phyloP scores from a whole-genome alignment of 2,797 vertebrate species.

The Pygocentrus nattereri region DNA sequence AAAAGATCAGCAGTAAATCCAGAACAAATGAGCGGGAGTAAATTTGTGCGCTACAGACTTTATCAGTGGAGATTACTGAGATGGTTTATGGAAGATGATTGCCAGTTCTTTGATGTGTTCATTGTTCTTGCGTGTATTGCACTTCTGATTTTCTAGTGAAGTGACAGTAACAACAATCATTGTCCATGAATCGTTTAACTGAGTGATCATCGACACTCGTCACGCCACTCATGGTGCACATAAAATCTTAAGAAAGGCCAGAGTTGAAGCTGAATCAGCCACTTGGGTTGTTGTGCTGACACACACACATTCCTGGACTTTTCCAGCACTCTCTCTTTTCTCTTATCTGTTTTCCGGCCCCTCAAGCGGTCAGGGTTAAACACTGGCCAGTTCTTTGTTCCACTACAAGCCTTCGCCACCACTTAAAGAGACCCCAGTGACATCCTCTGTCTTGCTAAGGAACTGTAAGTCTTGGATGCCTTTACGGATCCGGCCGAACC shows the following conservation, averaged over 20 bases:
- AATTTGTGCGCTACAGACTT: too few species aligned
- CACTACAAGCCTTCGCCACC: conserved; percentile 7
- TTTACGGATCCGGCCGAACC: conserved; percentile 21
- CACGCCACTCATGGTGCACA: background rate
- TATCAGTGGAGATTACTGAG: too few species aligned
- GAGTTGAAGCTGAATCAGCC: background rate
- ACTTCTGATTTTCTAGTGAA: background rate
- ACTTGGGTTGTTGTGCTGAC: conserved; percentile 14
- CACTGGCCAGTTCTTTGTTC: conserved; percentile 35
- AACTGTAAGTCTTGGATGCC: background rate
- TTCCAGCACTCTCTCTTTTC: conserved; percentile 44
- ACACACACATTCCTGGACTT: conserved; percentile 25
- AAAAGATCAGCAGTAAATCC: too few species aligned
- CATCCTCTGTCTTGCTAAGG: conserved; percentile 6
- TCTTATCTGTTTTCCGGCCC: conserved; percentile 41
- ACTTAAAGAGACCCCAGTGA: conserved; percentile 36
- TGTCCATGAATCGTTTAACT: background rate
- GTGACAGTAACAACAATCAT: background rate
- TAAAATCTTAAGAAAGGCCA: background rate
- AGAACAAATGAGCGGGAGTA: too few species aligned
- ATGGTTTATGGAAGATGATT: background rate
- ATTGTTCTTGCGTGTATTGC: background rate
- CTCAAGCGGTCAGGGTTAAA: conserved; percentile 22
- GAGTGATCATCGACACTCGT: background rate
- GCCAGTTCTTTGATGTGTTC: background rate